A percentile compares a stretch with the other conserved stretches of the same genome.
phyloP scores from a whole-genome alignment of 92 coral and sea anemone genomes.

The Pocillopora meandrina region DNA sequence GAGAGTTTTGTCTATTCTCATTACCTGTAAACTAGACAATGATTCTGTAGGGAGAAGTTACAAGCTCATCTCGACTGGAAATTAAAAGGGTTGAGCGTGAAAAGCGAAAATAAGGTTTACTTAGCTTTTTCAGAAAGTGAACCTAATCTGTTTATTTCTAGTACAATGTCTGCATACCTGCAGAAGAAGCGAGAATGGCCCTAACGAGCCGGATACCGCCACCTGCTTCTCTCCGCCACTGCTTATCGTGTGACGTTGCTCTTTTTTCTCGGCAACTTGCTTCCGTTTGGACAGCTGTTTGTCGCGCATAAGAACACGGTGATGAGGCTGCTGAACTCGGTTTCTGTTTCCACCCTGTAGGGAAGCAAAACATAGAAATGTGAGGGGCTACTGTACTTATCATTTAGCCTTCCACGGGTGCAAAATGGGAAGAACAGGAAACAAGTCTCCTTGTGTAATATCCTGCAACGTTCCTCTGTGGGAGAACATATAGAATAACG shows the following conservation, averaged over 20 bases:
- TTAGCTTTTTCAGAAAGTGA: not conserved
- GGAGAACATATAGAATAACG: no score
- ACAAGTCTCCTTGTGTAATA: no score
- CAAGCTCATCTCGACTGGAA: no score
- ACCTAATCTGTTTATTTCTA: not conserved
- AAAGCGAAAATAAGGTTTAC: no score
- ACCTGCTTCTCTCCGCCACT: conserved; percentile 28
- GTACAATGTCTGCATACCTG: conserved; percentile 56
- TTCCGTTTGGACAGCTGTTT: conserved; percentile 46
- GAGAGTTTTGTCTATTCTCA: no score
- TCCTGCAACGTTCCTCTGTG: no score
- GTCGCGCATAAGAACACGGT: conserved; percentile 50
- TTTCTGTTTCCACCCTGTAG: conserved; percentile 26
- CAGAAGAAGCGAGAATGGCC: conserved; percentile 80
- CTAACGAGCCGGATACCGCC: conserved; percentile 53
- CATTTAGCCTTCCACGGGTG: no score
- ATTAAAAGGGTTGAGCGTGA: no score
- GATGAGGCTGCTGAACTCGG: conserved; percentile 56
- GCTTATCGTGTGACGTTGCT: conserved; percentile 21
- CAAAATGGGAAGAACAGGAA: no score
- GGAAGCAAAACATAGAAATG: not conserved
- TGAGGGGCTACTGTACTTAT: no score
- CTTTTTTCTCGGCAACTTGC: conserved; percentile 20
- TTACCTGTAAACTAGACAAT: no score
- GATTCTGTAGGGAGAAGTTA: no score